A percentile compares a stretch with the other conserved stretches of the same genome.
Evolutionary conservation across 92 coral and sea anemone species (phyloP).

Genomic region (Epizoanthus rinbou): DNA sequence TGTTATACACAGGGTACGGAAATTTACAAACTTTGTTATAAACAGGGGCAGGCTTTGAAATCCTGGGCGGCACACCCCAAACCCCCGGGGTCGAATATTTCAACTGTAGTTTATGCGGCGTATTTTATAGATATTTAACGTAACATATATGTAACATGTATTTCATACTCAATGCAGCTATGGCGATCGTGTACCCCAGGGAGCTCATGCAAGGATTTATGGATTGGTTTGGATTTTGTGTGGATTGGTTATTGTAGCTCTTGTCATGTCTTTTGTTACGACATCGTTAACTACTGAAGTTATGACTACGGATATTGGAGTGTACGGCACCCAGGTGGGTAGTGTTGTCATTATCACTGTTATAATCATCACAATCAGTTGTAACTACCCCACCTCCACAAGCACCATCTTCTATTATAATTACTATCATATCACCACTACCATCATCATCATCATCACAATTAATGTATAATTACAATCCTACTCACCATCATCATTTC

Average conservation of each 20-base stretch:
- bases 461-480: background rate
- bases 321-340: slow-evolving; percentile 92
- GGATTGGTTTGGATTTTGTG: slow-evolving; percentile 84
- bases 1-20: too few species aligned
- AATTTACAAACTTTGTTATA: too few species aligned
- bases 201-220: slow-evolving; percentile 64
- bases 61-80: too few species aligned
- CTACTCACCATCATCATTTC: too few species aligned
- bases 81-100: too few species aligned
- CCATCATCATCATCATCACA: too few species aligned
- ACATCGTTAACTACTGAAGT: slow-evolving; percentile 82
- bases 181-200: slow-evolving; percentile 92
- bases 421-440: too few species aligned
- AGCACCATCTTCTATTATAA: too few species aligned
- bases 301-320: slow-evolving; percentile 62
- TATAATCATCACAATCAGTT: background rate
- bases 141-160: background rate
- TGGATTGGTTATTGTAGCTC: slow-evolving; percentile 79
- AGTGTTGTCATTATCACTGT: background rate
- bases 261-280: slow-evolving; percentile 92
- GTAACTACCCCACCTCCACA: too few species aligned
- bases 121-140: too few species aligned
- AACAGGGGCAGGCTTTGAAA: too few species aligned
- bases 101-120: too few species aligned
- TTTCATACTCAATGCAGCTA: slow-evolving; percentile 56